phyloP scores from a whole-genome alignment of 2,888 invertebrate genomes.

The Gortyna flavago region DNA sequence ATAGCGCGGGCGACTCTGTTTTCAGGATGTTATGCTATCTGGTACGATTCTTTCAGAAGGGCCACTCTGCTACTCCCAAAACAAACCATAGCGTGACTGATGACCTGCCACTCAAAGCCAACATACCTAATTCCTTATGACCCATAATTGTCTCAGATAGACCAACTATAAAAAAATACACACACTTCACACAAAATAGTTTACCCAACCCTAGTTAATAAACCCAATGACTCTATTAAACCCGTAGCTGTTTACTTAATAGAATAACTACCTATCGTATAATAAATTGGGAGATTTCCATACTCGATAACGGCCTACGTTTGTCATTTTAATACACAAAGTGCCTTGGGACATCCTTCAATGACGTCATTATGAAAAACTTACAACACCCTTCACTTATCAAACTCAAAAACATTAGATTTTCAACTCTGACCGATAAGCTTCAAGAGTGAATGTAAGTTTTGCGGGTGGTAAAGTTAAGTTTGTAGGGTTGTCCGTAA shows the following conservation, averaged over 20 bases:
- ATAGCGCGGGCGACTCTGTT: not conserved
- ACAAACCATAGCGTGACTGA: conserved; percentile 21
- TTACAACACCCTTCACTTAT: not conserved
- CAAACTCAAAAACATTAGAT: conserved; percentile 43
- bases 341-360: conserved; percentile 84
- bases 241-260: conserved; percentile 88
- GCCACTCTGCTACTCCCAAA: not conserved
- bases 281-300: conserved; percentile 90
- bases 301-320: conserved; percentile 85
- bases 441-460: conserved; percentile 32
- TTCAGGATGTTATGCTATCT: not conserved
- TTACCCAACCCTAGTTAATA: conserved; percentile 76
- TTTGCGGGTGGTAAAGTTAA: conserved; percentile 42
- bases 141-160: conserved; percentile 59
- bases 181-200: conserved; percentile 51
- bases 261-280: conserved; percentile 89
- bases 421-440: conserved; percentile 30
- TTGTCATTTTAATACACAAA: conserved; percentile 89
- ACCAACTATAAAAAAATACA: conserved; percentile 45
- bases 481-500: conserved; percentile 68
- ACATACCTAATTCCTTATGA: conserved; percentile 49
- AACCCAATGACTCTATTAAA: conserved; percentile 87
- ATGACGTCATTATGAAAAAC: conserved; percentile 83
- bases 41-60: not conserved
- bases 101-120: conserved; percentile 25